Conservation (phyloP, 2,113 vertebrate species). For the Dicaeum eximium region DNA sequence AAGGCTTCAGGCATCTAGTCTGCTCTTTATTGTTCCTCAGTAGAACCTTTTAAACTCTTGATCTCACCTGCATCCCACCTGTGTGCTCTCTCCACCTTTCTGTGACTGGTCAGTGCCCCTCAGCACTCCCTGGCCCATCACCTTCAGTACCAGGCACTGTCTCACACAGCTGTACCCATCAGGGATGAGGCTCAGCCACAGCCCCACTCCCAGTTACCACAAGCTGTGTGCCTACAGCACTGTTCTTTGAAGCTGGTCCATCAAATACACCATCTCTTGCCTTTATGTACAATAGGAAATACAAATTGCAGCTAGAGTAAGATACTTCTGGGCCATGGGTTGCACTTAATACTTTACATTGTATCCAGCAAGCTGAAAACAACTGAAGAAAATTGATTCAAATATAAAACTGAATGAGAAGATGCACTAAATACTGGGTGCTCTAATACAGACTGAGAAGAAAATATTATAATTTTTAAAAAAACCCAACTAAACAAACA, state of each 20-base stretch:
- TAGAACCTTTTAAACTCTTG: too few relatives aligned
- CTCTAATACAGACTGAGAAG: neutral
- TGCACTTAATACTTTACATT: neutral
- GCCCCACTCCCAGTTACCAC: too few relatives aligned
- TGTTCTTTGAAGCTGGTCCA: neutral
- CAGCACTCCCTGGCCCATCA: too few relatives aligned
- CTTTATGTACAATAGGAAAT: neutral
- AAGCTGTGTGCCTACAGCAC: too few relatives aligned
- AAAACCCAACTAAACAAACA: neutral
- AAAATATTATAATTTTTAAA: neutral
- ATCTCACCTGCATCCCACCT: too few relatives aligned
- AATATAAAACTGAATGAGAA: neutral
- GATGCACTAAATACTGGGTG: neutral
- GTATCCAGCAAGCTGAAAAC: neutral
- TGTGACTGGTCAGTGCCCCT: too few relatives aligned
- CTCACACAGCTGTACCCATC: too few relatives aligned
- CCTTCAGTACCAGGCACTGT: too few relatives aligned
- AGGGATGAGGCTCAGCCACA: too few relatives aligned
- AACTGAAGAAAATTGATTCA: neutral
- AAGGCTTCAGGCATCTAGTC: too few relatives aligned
- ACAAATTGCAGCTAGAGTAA: neutral
- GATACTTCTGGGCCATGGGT: neutral
- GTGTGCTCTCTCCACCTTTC: too few relatives aligned
- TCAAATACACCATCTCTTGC: neutral
- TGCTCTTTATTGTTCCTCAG: too few relatives aligned